Conservation (phyloP, 2,113 vertebrate species). For the Mirounga angustirostris region DNA sequence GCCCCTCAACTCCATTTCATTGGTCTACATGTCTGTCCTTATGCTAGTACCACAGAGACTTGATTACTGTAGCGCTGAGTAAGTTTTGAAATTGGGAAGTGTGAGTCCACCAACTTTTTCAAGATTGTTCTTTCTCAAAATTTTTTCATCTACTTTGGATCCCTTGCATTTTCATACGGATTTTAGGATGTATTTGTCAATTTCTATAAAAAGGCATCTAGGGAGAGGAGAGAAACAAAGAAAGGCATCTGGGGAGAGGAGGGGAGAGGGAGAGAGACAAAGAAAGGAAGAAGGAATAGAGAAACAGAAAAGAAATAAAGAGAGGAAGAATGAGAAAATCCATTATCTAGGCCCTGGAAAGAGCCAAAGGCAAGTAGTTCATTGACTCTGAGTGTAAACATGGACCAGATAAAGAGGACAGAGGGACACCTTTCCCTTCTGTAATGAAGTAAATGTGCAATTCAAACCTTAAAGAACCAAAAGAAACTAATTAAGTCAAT, state of each 20-base stretch:
- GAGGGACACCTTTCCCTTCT: not conserved
- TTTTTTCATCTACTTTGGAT: not conserved
- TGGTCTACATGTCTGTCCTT: not conserved
- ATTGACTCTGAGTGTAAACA: not conserved
- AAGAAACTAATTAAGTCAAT: not conserved
- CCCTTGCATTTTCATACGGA: not conserved
- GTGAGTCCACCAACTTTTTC: not conserved
- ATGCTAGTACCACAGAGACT: not conserved
- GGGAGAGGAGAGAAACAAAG: too few species aligned
- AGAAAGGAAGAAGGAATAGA: not conserved
- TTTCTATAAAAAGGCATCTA: not conserved
- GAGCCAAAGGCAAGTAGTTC: not conserved
- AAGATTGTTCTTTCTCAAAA: not conserved
- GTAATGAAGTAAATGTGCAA: not conserved
- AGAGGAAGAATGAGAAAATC: not conserved
- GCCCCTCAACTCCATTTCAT: not conserved
- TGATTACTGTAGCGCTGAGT: not conserved
- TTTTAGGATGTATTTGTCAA: not conserved
- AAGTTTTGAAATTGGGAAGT: not conserved
- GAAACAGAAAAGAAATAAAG: not conserved
- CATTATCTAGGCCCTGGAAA: not conserved
- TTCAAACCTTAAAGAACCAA: constrained; percentile 42
- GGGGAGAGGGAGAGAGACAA: not conserved
- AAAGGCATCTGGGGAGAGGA: too few species aligned
- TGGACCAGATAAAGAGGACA: not conserved